Evolutionary conservation across 2,888 invertebrate genomes (phyloP), one percentile per base, ranked within the genome.

Genomic region (Physocephala rufipes): DNA sequence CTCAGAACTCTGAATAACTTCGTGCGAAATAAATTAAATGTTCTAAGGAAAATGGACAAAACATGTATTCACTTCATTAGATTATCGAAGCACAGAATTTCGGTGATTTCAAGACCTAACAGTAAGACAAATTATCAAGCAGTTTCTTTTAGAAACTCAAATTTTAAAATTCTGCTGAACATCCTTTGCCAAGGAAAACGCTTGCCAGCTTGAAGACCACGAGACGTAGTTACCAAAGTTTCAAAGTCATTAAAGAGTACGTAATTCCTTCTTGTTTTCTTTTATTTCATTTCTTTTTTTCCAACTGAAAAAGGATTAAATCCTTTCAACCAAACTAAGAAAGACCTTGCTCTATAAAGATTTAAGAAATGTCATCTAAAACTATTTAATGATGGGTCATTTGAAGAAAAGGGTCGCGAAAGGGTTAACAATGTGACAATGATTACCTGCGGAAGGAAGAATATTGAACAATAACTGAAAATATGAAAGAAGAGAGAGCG

Each of bases 281-380:
- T 36, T 9, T 36, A 7, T 36, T 36, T 4, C 0, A 24, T 13
- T 13, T n/a, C 15, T 58, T 4, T 15, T 58, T 9, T 28, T 24
- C 21, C 63, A 43, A 43, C 9, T 30, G 30, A 15, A 51, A 62
- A 68, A 51, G 68, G 62, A 62, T 68, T 68, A 36, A 68, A 61
- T 47, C 16, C 28, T 0, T 9, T 9, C 9, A 43, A 13, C n/a
- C 43, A 45, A 26, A 65, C 45, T 16, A 30, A 51, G 7, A n/a
- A 15, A 19, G 43, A 19, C 51, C 49, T 68, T 62, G 67, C 67
- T 67, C 67, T 49, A 67, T 19, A 68, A 49, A 51, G 21, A 49
- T 62, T 68, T 61, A 5, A 9, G 36, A 49, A 68, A 61, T 68
- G 68, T 68, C 68, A 51, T 62, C 68, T 16, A 16, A 62, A 36